A percentile compares a stretch with the other conserved stretches of the same genome.
Evolutionary conservation across 2,888 invertebrate genomes (phyloP).

Genomic region (Sclerodermus sp.): DNA sequence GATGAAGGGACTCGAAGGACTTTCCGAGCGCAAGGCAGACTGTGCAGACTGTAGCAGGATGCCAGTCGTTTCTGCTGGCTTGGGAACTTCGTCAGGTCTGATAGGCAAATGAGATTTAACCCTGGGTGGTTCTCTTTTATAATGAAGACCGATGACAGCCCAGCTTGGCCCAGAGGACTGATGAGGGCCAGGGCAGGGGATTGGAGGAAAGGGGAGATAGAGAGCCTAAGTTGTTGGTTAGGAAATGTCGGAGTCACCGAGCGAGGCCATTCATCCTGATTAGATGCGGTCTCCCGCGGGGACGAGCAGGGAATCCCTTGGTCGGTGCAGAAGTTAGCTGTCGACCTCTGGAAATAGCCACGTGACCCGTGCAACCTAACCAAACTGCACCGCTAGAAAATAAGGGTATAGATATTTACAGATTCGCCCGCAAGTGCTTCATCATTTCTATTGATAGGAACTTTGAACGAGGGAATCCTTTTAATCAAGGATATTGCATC

Average conservation of each 20-base stretch:
- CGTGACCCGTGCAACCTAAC: constrained; percentile 12
- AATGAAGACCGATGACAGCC: constrained; percentile 53
- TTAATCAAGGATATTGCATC: no score
- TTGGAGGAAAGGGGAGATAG: constrained; percentile 12
- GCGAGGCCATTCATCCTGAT: constrained; percentile 52
- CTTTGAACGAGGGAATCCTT: no score
- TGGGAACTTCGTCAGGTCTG: constrained; percentile 3
- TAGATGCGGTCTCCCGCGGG: constrained; percentile 47
- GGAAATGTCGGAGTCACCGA: constrained; percentile 37
- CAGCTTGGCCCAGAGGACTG: constrained; percentile 25
- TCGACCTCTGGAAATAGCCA: constrained; percentile 22
- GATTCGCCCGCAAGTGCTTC: no score
- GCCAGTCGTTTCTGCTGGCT: constrained; percentile 7
- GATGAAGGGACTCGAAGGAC: no score
- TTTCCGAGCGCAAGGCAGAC: no score
- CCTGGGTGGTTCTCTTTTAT: constrained; percentile 42
- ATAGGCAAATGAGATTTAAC: constrained; percentile 44
- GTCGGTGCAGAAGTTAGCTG: constrained; percentile 28
- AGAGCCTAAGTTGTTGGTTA: constrained; percentile 39
- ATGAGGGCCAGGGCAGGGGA: constrained; percentile 17
- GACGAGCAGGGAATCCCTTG: constrained; percentile 34
- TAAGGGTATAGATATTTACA: constrained; percentile 1
- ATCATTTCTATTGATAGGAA: no score
- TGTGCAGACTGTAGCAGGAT: no score
- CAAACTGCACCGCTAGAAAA: constrained; percentile 7